Percentiles rank a stretch among this genome's conserved stretches.
These are phyloP conservation scores for Octopus sinensis DNA, from an alignment of 1,140 invertebrate species.

Conservation along the genomic window DNA sequence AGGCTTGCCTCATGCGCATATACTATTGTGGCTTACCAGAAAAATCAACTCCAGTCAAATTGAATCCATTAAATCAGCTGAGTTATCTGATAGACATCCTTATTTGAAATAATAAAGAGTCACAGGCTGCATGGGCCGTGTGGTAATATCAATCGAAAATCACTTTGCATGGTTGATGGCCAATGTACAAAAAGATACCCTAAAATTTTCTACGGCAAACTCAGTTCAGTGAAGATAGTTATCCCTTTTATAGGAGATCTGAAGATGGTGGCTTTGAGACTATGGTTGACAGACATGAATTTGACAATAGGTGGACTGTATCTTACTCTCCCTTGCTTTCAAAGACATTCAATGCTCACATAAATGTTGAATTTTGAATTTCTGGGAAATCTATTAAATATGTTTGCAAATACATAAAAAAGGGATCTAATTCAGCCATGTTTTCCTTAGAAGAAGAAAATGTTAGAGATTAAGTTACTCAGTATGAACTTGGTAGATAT, in stretches of 20 bases:
- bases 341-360: slow-evolving; percentile 27
- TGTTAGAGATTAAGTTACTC: slow-evolving; percentile 24
- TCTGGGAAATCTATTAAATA: slow-evolving; percentile 16
- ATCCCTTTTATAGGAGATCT: not conserved
- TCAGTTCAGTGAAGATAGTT: not conserved
- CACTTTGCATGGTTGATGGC: slow-evolving; percentile 34
- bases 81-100: slow-evolving; percentile 25
- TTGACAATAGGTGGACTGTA: slow-evolving; percentile 21
- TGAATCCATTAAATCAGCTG: slow-evolving; percentile 24
- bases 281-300: slow-evolving; percentile 10
- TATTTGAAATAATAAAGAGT: slow-evolving; percentile 24
- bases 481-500: slow-evolving; percentile 27
- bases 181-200: slow-evolving; percentile 35
- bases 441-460: slow-evolving; percentile 16
- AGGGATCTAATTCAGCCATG: slow-evolving; percentile 39
- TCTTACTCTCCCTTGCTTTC: slow-evolving; percentile 27
- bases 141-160: slow-evolving; percentile 22
- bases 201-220: slow-evolving; percentile 19
- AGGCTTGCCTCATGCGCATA: slow-evolving; percentile 61
- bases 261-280: not conserved
- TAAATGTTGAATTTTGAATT: slow-evolving; percentile 33
- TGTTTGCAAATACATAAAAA: slow-evolving; percentile 45
- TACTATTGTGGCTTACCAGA: slow-evolving; percentile 54
- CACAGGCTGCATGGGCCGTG: slow-evolving; percentile 36
- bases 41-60: slow-evolving; percentile 26